Percentiles rank a stretch among this genome's conserved stretches.
phyloP scores from a whole-genome alignment of 2,888 invertebrate species.

The Nomada goodeniana region DNA sequence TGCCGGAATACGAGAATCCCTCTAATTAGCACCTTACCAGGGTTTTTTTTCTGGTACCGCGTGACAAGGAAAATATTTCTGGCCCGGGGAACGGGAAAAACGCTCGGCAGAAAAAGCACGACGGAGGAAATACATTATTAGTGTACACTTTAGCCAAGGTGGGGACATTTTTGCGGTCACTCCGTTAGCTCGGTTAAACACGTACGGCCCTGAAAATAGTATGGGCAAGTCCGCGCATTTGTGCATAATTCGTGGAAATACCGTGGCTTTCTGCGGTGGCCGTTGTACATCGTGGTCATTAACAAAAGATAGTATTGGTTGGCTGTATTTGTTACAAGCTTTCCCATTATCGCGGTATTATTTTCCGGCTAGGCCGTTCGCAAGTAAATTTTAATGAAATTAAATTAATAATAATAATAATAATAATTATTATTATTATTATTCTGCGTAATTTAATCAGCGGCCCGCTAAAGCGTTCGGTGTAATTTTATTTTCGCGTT shows the following conservation, averaged over 20 bases:
- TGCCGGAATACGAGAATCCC: slow-evolving; percentile 50
- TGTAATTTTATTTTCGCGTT: not conserved
- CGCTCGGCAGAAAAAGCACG: not conserved
- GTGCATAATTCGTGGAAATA: slow-evolving; percentile 57
- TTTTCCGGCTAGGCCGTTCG: slow-evolving; percentile 2
- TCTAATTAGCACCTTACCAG: slow-evolving; percentile 60
- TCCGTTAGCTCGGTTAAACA: not conserved
- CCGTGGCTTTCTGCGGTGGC: slow-evolving; percentile 35
- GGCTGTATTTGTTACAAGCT: slow-evolving; percentile 57
- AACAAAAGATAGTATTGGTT: slow-evolving; percentile 64
- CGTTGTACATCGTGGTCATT: slow-evolving; percentile 54
- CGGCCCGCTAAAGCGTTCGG: not conserved
- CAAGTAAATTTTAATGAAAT: slow-evolving; percentile 23
- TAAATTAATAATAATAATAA: slow-evolving; percentile 47
- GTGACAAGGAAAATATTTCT: slow-evolving; percentile 36
- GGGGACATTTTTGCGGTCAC: not conserved
- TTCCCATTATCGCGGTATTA: slow-evolving; percentile 58
- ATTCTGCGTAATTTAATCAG: slow-evolving; percentile 29
- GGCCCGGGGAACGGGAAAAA: slow-evolving; percentile 1
- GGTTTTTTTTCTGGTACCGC: not conserved
- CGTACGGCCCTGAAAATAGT: slow-evolving; percentile 25
- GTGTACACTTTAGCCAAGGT: not conserved
- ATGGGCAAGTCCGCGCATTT: slow-evolving; percentile 35
- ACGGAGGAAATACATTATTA: not conserved
- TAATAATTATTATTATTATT: slow-evolving; percentile 7